Conservation (phyloP, 2,888 invertebrate genomes). For the Cryptocephalus primarius region DNA sequence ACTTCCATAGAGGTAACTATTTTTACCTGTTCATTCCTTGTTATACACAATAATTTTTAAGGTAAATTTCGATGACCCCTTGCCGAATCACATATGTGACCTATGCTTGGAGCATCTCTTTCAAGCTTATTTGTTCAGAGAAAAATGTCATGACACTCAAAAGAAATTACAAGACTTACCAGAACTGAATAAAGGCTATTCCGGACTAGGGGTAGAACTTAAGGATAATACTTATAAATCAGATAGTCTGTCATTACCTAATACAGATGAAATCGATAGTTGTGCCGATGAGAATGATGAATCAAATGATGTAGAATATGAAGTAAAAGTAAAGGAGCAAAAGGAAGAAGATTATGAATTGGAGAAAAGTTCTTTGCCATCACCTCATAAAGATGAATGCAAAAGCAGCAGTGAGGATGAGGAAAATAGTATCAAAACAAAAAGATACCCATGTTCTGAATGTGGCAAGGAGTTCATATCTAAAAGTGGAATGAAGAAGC, state of each 20-base stretch:
- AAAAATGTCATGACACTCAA: conserved; percentile 18
- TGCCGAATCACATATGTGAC: conserved; percentile 20
- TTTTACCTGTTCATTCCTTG: background rate
- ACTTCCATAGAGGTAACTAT: conserved; percentile 16
- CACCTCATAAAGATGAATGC: too few species aligned
- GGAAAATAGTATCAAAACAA: background rate
- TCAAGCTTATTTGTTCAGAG: conserved; percentile 18
- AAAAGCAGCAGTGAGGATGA: too few species aligned
- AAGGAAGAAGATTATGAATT: too few species aligned
- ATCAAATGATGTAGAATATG: too few species aligned
- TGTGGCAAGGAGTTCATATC: conserved; percentile 15
- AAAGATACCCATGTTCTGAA: conserved; percentile 10
- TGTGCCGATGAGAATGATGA: too few species aligned
- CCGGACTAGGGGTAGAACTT: too few species aligned
- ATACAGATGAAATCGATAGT: too few species aligned
- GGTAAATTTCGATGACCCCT: conserved; percentile 7
- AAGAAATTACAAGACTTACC: conserved; percentile 9
- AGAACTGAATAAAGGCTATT: conserved; percentile 4
- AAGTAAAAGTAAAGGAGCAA: too few species aligned
- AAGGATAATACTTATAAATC: too few species aligned
- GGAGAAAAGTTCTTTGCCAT: too few species aligned
- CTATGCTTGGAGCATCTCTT: conserved; percentile 18
- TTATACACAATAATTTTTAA: too few species aligned
- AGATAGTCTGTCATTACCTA: too few species aligned
- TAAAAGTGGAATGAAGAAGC: conserved; percentile 20